These are phyloP conservation scores for Neolamprologus caudopunctatus DNA, from an alignment of 2,113 vertebrate genomes.

Conservation along the genomic window DNA sequence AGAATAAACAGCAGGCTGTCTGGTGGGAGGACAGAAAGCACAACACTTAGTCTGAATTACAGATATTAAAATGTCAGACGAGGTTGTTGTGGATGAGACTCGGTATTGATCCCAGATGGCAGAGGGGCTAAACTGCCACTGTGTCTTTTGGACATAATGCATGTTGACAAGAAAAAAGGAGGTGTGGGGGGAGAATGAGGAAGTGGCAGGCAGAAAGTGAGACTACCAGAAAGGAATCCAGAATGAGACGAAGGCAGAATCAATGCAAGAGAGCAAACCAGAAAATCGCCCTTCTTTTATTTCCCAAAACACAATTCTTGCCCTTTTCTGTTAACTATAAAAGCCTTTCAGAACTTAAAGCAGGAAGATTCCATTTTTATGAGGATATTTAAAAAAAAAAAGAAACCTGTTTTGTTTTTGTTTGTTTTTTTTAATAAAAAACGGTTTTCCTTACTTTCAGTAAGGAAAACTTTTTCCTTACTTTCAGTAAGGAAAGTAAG, in stretches of 20 bases:
- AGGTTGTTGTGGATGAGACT: conserved; percentile 62
- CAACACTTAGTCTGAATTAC: conserved; percentile 74
- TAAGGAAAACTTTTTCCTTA: too few relatives aligned
- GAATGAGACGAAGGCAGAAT: neutral
- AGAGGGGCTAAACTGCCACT: conserved; percentile 55
- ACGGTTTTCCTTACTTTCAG: neutral
- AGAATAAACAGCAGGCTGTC: conserved; percentile 57
- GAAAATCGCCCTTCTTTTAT: neutral
- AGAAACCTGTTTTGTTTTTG: too few relatives aligned
- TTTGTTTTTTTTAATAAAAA: neutral
- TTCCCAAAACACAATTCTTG: neutral
- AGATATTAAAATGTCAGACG: conserved; percentile 73
- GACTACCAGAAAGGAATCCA: conserved; percentile 40
- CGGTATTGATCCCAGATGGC: conserved; percentile 76
- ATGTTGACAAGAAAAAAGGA: conserved; percentile 43
- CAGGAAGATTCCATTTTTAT: neutral
- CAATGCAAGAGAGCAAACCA: neutral
- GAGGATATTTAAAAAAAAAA: neutral
- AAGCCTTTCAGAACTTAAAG: neutral
- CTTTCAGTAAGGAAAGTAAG: too few relatives aligned
- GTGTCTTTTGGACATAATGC: conserved; percentile 53
- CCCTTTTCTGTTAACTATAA: neutral
- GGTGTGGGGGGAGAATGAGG: neutral
- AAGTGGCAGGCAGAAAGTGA: conserved; percentile 43
- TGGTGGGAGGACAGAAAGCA: conserved; percentile 66